Evolutionary conservation across 2,888 invertebrate genomes (phyloP).

Genomic region (Macaria notata): DNA sequence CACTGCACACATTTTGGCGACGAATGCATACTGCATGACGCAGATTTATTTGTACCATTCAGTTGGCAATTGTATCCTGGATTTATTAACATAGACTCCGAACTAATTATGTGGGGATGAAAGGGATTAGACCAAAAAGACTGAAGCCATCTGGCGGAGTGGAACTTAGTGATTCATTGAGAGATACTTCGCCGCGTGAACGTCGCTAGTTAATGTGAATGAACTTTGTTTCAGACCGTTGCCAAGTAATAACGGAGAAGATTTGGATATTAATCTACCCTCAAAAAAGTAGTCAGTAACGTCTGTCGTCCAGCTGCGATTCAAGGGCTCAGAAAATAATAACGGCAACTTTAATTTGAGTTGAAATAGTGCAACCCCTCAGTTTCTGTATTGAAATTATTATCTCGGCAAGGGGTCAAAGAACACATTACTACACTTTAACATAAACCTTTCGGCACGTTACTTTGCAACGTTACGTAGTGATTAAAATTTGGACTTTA

Average conservation of each 20-base stretch:
- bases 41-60: constrained; percentile 77
- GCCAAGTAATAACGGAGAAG: constrained; percentile 11
- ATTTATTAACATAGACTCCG: constrained; percentile 66
- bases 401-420: constrained; percentile 71
- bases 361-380: constrained; percentile 66
- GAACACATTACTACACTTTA: constrained; percentile 72
- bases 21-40: constrained; percentile 69
- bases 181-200: constrained; percentile 21
- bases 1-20: constrained; percentile 53
- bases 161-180: constrained; percentile 28
- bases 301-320: constrained; percentile 49
- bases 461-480: constrained; percentile 61
- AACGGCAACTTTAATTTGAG: constrained; percentile 68
- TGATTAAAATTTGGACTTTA: constrained; percentile 59
- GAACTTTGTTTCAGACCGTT: constrained; percentile 19
- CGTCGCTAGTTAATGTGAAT: constrained; percentile 22
- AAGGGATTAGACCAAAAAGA: constrained; percentile 56
- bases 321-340: constrained; percentile 62
- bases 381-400: constrained; percentile 73
- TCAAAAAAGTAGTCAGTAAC: constrained; percentile 35
- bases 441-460: constrained; percentile 69
- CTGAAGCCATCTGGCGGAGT: constrained; percentile 55
- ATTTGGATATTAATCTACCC: constrained; percentile 39
- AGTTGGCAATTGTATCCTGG: constrained; percentile 67
- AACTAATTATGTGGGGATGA: constrained; percentile 68